Conservation (phyloP, 1,140 invertebrate genomes). For the Pararge aegeria region DNA sequence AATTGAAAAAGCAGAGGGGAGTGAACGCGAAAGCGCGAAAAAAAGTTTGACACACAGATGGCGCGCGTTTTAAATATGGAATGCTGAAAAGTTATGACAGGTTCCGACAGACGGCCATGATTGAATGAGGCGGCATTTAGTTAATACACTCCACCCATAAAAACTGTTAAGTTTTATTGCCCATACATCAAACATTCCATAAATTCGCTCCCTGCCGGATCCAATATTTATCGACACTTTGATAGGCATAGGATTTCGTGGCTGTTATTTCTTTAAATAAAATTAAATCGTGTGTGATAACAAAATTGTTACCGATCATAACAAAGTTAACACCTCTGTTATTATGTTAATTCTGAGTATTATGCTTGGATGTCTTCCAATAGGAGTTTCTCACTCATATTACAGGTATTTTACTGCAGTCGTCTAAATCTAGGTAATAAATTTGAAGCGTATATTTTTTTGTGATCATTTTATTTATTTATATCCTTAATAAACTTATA, state of each 20-base stretch:
- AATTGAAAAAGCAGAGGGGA: not conserved
- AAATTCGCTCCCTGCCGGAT: conserved; percentile 38
- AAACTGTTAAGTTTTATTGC: conserved; percentile 42
- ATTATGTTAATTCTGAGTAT: too few species aligned
- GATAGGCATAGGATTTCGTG: conserved; percentile 46
- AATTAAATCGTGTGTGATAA: conserved; percentile 40
- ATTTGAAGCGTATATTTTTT: too few species aligned
- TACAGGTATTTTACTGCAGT: too few species aligned
- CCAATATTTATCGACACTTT: conserved; percentile 56
- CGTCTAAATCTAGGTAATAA: too few species aligned
- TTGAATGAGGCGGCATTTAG: conserved; percentile 27
- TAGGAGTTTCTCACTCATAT: too few species aligned
- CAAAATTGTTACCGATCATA: conserved; percentile 35
- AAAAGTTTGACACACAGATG: not conserved
- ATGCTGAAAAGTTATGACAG: not conserved
- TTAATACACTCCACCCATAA: conserved; percentile 21
- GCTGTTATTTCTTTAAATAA: conserved; percentile 65
- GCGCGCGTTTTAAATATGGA: not conserved
- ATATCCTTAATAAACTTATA: too few species aligned
- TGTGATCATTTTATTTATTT: too few species aligned
- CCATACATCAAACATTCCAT: conserved; percentile 39
- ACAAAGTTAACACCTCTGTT: not conserved
- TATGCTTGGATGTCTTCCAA: too few species aligned
- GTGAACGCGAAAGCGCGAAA: not conserved
- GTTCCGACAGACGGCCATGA: conserved; percentile 2